phyloP scores from a whole-genome alignment of 2,113 vertebrate species.

The Siniperca knerii region DNA sequence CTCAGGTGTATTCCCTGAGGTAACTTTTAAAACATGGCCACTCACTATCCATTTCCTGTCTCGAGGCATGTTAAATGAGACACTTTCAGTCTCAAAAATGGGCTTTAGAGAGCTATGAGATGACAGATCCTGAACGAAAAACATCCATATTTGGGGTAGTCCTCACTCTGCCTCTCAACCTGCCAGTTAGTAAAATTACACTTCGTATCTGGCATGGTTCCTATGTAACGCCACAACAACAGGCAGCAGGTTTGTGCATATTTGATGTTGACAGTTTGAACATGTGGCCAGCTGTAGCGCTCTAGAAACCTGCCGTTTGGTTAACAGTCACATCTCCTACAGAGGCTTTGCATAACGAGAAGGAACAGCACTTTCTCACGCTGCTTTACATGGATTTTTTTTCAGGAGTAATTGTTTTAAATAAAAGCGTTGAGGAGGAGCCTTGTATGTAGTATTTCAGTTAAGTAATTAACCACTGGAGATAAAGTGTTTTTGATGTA shows the following conservation, averaged over 20 bases:
- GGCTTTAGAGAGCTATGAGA: slow-evolving; percentile 1
- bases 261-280: slow-evolving; percentile 78
- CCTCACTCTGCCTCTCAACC: slow-evolving; percentile 3
- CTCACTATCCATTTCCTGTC: slow-evolving; percentile 48
- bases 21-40: slow-evolving; percentile 31
- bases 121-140: slow-evolving; percentile 35
- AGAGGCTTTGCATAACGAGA: slow-evolving; percentile 81
- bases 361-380: slow-evolving; percentile 64
- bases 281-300: slow-evolving; percentile 71
- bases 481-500: slow-evolving; percentile 13
- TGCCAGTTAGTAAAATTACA: slow-evolving; percentile 49
- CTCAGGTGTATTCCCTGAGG: slow-evolving; percentile 47
- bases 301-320: slow-evolving; percentile 62
- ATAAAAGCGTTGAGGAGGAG: slow-evolving; percentile 38
- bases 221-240: slow-evolving; percentile 70
- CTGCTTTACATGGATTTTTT: slow-evolving; percentile 71
- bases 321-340: slow-evolving; percentile 77
- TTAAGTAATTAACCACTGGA: background rate
- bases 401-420: slow-evolving; percentile 44
- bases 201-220: slow-evolving; percentile 23
- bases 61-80: slow-evolving; percentile 27
- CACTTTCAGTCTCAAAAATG: slow-evolving; percentile 29
- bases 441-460: slow-evolving; percentile 12
- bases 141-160: background rate
- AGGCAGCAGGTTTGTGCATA: slow-evolving; percentile 47